Conservation (phyloP, 2,797 vertebrate genomes). For the Ctenopoma kingsleyae region DNA sequence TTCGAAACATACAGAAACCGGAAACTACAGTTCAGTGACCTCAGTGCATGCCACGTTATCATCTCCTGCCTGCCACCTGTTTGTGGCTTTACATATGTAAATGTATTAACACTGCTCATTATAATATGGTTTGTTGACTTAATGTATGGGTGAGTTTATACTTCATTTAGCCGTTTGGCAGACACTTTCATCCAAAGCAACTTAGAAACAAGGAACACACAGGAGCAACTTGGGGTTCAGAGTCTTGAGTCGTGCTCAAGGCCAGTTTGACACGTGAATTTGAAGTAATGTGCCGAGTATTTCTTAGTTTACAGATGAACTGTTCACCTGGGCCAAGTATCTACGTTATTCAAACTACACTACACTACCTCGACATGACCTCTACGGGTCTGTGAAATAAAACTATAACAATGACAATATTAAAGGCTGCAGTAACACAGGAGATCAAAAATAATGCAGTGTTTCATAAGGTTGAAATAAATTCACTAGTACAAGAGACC, state of each 20-base stretch:
- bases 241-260: no score
- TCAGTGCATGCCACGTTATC: constrained; percentile 23
- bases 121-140: neutral
- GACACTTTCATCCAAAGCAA: no score
- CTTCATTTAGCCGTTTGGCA: no score
- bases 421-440: neutral
- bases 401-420: constrained; percentile 6
- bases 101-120: neutral
- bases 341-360: no score
- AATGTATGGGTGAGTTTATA: neutral
- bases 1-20: constrained; percentile 1
- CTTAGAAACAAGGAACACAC: no score
- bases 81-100: neutral
- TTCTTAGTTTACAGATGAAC: no score
- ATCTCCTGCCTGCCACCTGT: constrained; percentile 2
- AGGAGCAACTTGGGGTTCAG: no score
- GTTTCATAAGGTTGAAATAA: neutral
- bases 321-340: no score
- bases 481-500: neutral
- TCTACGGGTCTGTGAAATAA: neutral
- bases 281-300: no score
- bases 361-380: no score
- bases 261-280: no score
- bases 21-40: neutral
- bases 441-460: neutral